A percentile compares a stretch with the other conserved stretches of the same genome.
These are phyloP conservation scores for Sthenelais limicola DNA, from an alignment of 2,888 invertebrate genomes.

Conservation along the genomic window DNA sequence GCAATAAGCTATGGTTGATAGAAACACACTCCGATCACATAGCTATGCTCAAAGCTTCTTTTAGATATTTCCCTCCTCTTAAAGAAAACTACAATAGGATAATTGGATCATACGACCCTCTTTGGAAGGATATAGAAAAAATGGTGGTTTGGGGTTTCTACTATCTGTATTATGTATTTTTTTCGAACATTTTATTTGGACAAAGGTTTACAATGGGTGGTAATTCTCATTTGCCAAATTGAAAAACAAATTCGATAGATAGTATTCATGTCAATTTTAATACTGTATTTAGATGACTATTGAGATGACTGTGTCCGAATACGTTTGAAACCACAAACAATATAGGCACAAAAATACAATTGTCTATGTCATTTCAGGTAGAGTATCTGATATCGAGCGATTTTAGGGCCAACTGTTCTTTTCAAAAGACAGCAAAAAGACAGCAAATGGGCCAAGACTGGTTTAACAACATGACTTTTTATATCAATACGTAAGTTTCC, in stretches of 20 bases:
- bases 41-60: slow-evolving; percentile 12
- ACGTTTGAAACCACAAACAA: too few relatives aligned
- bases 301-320: too few relatives aligned
- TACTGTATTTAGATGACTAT: too few relatives aligned
- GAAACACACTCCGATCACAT: slow-evolving; percentile 16
- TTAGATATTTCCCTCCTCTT: neutral
- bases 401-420: slow-evolving; percentile 2
- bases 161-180: neutral
- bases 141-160: neutral
- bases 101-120: neutral
- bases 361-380: too few relatives aligned
- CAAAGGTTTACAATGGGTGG: too few relatives aligned
- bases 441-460: slow-evolving; percentile 19
- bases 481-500: slow-evolving; percentile 17
- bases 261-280: too few relatives aligned
- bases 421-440: neutral
- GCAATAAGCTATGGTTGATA: slow-evolving; percentile 12
- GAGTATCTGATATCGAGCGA: neutral
- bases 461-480: slow-evolving; percentile 30
- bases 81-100: neutral
- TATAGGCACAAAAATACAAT: too few relatives aligned
- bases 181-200: neutral
- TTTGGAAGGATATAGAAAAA: neutral
- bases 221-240: too few relatives aligned
- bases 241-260: too few relatives aligned